Conservation (phyloP, 1,140 invertebrate genomes). For the Harlomillsia oculata region DNA sequence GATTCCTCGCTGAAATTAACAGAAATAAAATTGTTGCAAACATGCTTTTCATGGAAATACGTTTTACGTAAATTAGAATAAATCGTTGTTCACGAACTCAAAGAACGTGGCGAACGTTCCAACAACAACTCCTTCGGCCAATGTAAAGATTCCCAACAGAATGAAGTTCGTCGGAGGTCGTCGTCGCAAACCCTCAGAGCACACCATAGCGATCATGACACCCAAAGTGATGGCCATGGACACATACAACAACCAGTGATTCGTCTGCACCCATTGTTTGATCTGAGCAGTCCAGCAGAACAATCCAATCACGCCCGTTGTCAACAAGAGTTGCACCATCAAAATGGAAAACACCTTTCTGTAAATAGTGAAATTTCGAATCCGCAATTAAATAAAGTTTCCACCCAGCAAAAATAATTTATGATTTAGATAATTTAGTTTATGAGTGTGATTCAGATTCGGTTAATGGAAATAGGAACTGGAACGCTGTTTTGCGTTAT, state of each 20-base stretch:
- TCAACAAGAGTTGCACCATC: conserved; percentile 45
- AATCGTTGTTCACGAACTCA: too few relatives aligned
- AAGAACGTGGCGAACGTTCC: conserved; percentile 56
- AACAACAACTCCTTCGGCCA: conserved; percentile 65
- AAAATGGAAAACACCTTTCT: conserved; percentile 50
- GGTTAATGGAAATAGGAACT: too few relatives aligned
- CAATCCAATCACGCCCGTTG: conserved; percentile 44
- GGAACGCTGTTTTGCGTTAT: too few relatives aligned
- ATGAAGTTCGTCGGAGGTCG: conserved; percentile 81
- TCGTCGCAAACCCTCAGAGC: conserved; percentile 69
- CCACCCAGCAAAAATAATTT: not conserved
- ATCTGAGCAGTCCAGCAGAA: conserved; percentile 44
- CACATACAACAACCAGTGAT: conserved; percentile 49
- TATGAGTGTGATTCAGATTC: too few relatives aligned
- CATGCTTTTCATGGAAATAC: conserved; percentile 5
- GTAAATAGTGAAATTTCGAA: not conserved
- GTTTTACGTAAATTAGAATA: conserved; percentile 44
- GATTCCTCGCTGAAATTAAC: conserved; percentile 2
- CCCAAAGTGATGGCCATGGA: conserved; percentile 58
- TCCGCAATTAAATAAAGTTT: not conserved
- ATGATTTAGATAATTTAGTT: not conserved
- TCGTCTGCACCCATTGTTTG: conserved; percentile 35
- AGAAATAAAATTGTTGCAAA: conserved; percentile 7
- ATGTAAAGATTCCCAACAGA: conserved; percentile 72
- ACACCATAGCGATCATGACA: conserved; percentile 70